phyloP scores from a whole-genome alignment of 1,140 invertebrate genomes.

The Gonatopus flavifemur region DNA sequence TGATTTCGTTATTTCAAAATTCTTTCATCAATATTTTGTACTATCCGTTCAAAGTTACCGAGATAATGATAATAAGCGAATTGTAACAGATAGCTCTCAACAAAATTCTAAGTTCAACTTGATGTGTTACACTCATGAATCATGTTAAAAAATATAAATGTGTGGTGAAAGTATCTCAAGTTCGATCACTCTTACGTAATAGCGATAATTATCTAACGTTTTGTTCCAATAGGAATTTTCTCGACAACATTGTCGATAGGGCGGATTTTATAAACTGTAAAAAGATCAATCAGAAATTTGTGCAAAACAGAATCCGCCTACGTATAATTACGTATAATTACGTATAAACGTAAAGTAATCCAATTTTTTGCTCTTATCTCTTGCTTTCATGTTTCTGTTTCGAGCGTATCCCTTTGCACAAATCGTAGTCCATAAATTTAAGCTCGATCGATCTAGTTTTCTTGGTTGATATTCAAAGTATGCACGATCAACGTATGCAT shows the following conservation, averaged over 20 bases:
- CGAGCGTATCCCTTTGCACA: slow-evolving; percentile 15
- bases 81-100: slow-evolving; percentile 22
- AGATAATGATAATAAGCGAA: slow-evolving; percentile 30
- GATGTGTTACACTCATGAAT: slow-evolving; percentile 27
- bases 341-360: slow-evolving; percentile 16
- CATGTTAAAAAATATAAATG: slow-evolving; percentile 47
- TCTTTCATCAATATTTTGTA: slow-evolving; percentile 25
- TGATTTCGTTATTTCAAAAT: slow-evolving; percentile 5
- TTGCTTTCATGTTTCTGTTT: too few species aligned
- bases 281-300: slow-evolving; percentile 22
- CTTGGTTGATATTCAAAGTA: background rate
- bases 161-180: slow-evolving; percentile 41
- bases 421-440: slow-evolving; percentile 12
- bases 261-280: slow-evolving; percentile 43
- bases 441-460: slow-evolving; percentile 21
- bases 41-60: slow-evolving; percentile 34
- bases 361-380: background rate
- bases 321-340: too few species aligned
- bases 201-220: slow-evolving; percentile 32
- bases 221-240: slow-evolving; percentile 43
- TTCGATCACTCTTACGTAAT: slow-evolving; percentile 35
- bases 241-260: slow-evolving; percentile 38
- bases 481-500: too few species aligned
- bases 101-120: slow-evolving; percentile 18
- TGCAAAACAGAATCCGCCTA: slow-evolving; percentile 25